Evolutionary conservation across 2,113 vertebrate genomes (phyloP).

Genomic region (Cyanoramphus novaezelandiae): DNA sequence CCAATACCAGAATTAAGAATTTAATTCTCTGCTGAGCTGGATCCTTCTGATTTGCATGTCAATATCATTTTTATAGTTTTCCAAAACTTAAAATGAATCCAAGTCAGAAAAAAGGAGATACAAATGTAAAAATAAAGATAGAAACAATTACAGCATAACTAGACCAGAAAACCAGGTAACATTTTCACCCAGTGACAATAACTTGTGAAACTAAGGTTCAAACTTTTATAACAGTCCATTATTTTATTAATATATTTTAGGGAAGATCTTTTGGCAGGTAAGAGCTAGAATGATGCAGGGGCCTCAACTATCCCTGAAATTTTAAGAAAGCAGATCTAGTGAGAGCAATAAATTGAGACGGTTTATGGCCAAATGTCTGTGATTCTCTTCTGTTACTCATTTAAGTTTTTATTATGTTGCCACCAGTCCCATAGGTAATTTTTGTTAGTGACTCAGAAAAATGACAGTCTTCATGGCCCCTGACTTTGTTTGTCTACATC

Average conservation of each 20-base stretch:
- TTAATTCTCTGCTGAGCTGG: neutral
- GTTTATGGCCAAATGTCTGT: neutral
- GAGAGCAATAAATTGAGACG: neutral
- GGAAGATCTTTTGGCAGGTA: neutral
- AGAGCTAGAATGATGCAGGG: neutral
- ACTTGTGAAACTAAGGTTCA: neutral
- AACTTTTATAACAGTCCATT: neutral
- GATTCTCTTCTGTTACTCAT: neutral
- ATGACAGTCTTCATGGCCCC: neutral
- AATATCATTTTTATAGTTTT: neutral
- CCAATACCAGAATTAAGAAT: neutral
- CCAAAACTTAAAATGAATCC: neutral
- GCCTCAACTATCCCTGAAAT: neutral
- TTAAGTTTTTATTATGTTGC: neutral
- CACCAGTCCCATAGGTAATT: neutral
- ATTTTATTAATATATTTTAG: neutral
- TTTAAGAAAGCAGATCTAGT: neutral
- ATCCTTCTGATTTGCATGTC: neutral
- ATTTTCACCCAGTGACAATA: neutral
- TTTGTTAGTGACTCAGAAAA: neutral
- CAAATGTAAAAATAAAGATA: neutral
- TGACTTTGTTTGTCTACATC: neutral
- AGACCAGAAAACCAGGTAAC: neutral
- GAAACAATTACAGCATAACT: neutral
- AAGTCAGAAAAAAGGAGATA: neutral